These are phyloP conservation scores for Numida meleagris DNA, from an alignment of 2,113 vertebrate species.

Conservation along the genomic window DNA sequence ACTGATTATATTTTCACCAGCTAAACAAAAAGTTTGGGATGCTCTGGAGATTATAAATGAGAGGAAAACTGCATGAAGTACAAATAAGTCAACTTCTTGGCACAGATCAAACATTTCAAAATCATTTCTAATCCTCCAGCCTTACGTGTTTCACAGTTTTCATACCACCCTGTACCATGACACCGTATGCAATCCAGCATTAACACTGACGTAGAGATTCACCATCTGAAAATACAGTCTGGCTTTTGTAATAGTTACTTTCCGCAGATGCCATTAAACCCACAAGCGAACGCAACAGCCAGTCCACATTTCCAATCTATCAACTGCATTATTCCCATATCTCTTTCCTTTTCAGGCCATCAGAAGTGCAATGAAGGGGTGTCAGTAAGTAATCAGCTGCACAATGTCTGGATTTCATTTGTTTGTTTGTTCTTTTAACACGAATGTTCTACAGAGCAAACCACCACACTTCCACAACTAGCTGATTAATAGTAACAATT, in stretches of 20 bases:
- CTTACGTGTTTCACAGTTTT: neutral
- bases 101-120: neutral
- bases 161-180: neutral
- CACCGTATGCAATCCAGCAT: neutral
- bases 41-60: slow-evolving; percentile 57
- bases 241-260: neutral
- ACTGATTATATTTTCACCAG: slow-evolving; percentile 77
- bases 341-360: neutral
- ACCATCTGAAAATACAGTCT: neutral
- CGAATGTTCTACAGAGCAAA: neutral
- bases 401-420: neutral
- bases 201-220: neutral
- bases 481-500: slow-evolving; percentile 74
- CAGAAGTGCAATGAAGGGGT: neutral
- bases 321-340: accelerated
- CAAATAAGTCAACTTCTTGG: neutral
- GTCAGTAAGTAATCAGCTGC: neutral
- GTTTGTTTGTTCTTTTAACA: neutral
- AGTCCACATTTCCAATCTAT: neutral
- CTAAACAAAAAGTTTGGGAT: slow-evolving; percentile 76
- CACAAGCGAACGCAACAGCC: neutral
- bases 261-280: neutral
- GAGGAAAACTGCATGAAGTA: slow-evolving; percentile 12
- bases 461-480: neutral
- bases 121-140: neutral